Percentiles rank a stretch among this genome's conserved stretches.
phyloP scores from a whole-genome alignment of 2,113 vertebrate species.

The Neotragus moschatus region DNA sequence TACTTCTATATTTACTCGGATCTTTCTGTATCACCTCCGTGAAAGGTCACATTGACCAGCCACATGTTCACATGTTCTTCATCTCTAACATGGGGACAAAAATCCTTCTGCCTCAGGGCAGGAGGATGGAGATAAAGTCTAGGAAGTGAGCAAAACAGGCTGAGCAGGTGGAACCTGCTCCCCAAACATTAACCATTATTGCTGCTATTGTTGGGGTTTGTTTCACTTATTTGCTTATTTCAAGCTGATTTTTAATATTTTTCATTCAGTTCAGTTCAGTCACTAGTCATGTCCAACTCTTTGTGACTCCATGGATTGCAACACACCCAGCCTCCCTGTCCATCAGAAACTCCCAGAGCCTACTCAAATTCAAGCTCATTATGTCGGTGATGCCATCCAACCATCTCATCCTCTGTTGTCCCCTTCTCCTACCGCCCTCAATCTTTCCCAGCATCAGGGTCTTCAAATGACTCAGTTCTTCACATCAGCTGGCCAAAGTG shows the following conservation, averaged over 20 bases:
- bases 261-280: background rate
- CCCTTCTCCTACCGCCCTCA: background rate
- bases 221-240: background rate
- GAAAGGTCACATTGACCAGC: background rate
- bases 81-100: background rate
- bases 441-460: background rate
- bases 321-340: background rate
- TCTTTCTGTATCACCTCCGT: background rate
- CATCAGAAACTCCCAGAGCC: background rate
- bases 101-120: background rate
- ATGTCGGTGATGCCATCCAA: rapidly evolving
- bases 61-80: background rate
- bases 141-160: background rate
- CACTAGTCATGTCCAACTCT: rapidly evolving
- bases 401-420: background rate
- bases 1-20: background rate
- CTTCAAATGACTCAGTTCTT: background rate
- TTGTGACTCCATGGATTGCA: background rate
- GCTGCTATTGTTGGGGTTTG: background rate
- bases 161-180: background rate
- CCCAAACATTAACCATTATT: background rate
- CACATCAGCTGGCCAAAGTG: background rate
- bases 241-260: background rate
- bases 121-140: background rate
- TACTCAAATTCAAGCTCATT: background rate